Base-by-base conservation (phyloP, 1,140 invertebrate species). In the Magallana gigas region DNA sequence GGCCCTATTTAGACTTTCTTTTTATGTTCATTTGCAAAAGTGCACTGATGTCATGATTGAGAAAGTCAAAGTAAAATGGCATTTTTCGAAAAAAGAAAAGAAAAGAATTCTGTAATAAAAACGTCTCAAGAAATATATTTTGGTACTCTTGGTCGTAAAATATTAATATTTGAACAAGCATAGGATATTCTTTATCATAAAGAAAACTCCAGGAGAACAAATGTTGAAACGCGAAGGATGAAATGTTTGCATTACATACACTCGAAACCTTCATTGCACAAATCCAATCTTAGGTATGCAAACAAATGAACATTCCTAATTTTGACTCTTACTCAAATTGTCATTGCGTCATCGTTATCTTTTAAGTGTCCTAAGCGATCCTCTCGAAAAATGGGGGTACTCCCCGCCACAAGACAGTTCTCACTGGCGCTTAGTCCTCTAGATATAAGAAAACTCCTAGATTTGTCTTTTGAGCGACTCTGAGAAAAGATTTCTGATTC, bases 341-440 rank as follows among this genome's bases (percentile, higher is more conserved):
- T 88, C 88, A 88, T 88, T 36, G 88, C 88, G 84, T 88, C 88
- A 18, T 88, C 83, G 57, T 88, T 85, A 16, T 83, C 57, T 23
- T 64, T 60, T 48, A 57, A 8, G 29, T 59, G 60, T 57, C 57
- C 58, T 11, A 57, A 23, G 62, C 56, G 9, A 84, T 23, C 56
- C 83, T 64, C 48, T 71, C 86, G 58, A 64, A 82, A 48, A 36
- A 82, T 48, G 56, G 84, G 80, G 0, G 57, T 64, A 57, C 64
- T 83, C 1, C 88, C 88, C 16, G 88, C 81, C 7, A 84, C 88
- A 4, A 88, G 48, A 62, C 81, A 88, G 83, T 88, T 88, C 59
- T 88, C 88, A 86, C 88, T 88, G 7, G 88, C 88, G 84, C 88
- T 88, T 36, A 88, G 64, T 62, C 85, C 88, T 23, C 88, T 48